A percentile compares a stretch with the other conserved stretches of the same genome.
Conservation (phyloP, 2,888 invertebrate genomes). For the Strigamia transsilvanica region DNA sequence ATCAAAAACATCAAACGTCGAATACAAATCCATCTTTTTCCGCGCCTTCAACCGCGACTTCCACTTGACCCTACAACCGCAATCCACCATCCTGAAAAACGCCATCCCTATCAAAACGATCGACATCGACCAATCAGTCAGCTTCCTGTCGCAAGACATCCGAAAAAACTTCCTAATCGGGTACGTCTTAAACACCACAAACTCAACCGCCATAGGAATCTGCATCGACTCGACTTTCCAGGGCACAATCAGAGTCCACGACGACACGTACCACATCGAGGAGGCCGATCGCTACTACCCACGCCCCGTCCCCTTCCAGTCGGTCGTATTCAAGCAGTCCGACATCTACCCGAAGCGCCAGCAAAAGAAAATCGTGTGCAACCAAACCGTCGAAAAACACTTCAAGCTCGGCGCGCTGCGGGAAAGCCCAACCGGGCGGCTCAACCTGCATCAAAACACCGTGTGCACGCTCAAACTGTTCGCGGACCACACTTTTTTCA, state of each 20-base stretch:
- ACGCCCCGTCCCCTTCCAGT: not conserved
- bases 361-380: too few species aligned
- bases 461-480: too few species aligned
- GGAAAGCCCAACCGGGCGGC: too few species aligned
- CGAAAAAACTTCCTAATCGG: not conserved
- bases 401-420: too few species aligned
- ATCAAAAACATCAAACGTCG: not conserved
- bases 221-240: not conserved
- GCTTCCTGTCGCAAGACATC: not conserved
- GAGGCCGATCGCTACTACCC: not conserved
- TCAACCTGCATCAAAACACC: too few species aligned
- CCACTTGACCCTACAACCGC: not conserved
- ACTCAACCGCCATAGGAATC: not conserved
- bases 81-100: not conserved
- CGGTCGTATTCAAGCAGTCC: too few species aligned
- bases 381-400: too few species aligned
- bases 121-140: not conserved
- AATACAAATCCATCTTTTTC: not conserved
- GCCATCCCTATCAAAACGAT: not conserved
- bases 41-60: not conserved
- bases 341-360: too few species aligned
- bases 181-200: not conserved
- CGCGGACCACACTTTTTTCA: too few species aligned
- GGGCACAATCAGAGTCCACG: not conserved
- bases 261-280: not conserved